Evolutionary conservation across 2,113 vertebrate species (phyloP).

Genomic region (Nematolebias whitei): DNA sequence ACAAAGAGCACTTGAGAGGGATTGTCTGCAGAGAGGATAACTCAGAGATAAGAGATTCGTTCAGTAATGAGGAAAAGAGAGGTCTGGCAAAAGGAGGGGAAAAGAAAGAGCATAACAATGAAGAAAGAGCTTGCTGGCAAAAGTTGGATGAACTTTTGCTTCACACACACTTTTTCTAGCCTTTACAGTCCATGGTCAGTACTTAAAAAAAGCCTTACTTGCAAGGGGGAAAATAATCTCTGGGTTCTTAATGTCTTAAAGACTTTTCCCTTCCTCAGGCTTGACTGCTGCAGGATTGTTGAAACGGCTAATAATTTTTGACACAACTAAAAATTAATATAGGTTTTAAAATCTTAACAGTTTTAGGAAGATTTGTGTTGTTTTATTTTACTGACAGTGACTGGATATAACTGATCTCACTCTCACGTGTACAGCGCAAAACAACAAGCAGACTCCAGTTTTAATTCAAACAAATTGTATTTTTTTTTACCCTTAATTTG

Average conservation of each 20-base stretch:
- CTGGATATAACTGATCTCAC: too few relatives aligned
- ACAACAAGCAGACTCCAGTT: not conserved
- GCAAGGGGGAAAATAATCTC: slow-evolving; percentile 45
- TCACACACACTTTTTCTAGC: slow-evolving; percentile 11
- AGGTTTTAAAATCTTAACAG: too few relatives aligned
- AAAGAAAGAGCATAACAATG: slow-evolving; percentile 21
- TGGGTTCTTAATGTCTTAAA: slow-evolving; percentile 49
- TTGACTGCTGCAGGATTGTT: slow-evolving; percentile 6
- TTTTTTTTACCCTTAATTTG: not conserved
- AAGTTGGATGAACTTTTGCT: slow-evolving; percentile 33
- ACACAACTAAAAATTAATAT: too few relatives aligned
- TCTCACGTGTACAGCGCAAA: too few relatives aligned
- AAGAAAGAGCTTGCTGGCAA: slow-evolving; percentile 25
- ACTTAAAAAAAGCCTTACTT: slow-evolving; percentile 10
- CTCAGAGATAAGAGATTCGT: slow-evolving; percentile 44
- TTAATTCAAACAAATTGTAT: not conserved
- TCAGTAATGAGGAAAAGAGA: slow-evolving; percentile 52
- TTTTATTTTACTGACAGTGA: too few relatives aligned
- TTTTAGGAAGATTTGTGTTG: too few relatives aligned
- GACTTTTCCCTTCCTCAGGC: slow-evolving; percentile 28
- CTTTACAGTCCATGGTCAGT: slow-evolving; percentile 12
- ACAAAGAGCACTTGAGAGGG: slow-evolving; percentile 44
- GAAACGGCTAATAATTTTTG: not conserved
- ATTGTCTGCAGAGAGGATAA: slow-evolving; percentile 48
- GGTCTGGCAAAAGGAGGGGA: slow-evolving; percentile 14